phyloP scores from a whole-genome alignment of 2,888 invertebrate genomes.

The Acholoe squamosa region DNA sequence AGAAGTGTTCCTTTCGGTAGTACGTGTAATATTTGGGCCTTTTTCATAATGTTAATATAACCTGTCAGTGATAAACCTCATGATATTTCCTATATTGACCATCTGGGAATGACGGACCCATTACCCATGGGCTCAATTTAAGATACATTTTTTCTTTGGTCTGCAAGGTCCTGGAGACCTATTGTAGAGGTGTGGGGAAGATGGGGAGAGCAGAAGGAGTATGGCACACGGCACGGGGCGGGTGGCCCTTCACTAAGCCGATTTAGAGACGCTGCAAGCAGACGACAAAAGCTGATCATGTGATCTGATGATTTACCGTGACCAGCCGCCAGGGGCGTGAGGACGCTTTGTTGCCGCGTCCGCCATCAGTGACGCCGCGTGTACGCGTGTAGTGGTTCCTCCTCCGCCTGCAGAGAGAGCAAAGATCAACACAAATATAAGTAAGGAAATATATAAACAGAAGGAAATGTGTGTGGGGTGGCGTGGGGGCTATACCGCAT shows the following conservation, averaged over 20 bases:
- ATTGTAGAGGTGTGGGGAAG: not conserved
- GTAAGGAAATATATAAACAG: conserved; percentile 1
- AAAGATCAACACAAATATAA: conserved; percentile 26
- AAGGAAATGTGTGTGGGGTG: not conserved
- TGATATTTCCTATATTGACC: too few relatives aligned
- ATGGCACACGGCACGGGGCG: not conserved
- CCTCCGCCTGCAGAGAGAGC: not conserved
- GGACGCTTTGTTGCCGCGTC: conserved; percentile 20
- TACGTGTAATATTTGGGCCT: too few relatives aligned
- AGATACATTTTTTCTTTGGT: too few relatives aligned
- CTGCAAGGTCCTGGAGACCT: too few relatives aligned
- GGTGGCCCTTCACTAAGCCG: not conserved
- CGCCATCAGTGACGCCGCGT: not conserved
- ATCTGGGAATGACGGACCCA: too few relatives aligned
- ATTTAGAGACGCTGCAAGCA: not conserved
- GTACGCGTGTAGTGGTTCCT: not conserved
- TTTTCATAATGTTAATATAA: too few relatives aligned
- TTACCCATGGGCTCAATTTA: too few relatives aligned
- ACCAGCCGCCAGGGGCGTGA: not conserved
- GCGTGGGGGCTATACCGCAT: not conserved
- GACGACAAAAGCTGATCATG: not conserved
- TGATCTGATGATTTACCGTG: conserved; percentile 40
- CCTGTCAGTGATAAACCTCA: too few relatives aligned
- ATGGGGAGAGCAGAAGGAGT: not conserved
- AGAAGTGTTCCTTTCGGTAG: too few relatives aligned